These are phyloP conservation scores for Pseudachorutes palmiensis DNA, from an alignment of 1,140 invertebrate species.

Conservation along the genomic window DNA sequence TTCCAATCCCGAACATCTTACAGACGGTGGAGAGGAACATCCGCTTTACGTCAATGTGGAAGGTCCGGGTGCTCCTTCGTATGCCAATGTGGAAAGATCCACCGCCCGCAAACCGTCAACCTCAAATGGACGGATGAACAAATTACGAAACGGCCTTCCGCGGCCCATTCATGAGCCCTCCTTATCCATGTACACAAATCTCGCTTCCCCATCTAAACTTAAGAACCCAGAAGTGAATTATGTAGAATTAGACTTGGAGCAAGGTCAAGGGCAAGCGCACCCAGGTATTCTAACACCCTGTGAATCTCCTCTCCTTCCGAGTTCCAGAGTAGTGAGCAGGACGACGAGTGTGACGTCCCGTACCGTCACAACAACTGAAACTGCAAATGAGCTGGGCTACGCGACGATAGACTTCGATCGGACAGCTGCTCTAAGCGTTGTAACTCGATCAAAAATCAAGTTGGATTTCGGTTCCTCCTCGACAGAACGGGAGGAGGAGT, in stretches of 20 bases:
- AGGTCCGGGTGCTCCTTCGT: conserved; percentile 21
- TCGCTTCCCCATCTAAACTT: conserved; percentile 37
- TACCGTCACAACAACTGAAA: conserved; percentile 49
- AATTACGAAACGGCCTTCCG: conserved; percentile 12
- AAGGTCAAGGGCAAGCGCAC: not conserved
- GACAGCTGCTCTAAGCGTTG: conserved; percentile 64
- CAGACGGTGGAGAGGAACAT: conserved; percentile 15
- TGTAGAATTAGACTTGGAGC: conserved; percentile 47
- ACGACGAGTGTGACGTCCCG: conserved; percentile 29
- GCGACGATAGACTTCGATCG: conserved; percentile 90
- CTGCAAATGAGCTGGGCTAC: conserved; percentile 53
- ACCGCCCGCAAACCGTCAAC: not conserved
- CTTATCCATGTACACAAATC: conserved; percentile 23
- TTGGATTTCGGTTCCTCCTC: conserved; percentile 18
- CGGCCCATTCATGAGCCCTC: not conserved
- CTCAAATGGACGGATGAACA: not conserved
- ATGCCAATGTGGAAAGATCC: conserved; percentile 40
- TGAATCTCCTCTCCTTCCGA: not conserved
- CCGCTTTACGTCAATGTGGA: conserved; percentile 37
- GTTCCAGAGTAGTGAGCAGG: conserved; percentile 20
- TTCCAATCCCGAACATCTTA: not conserved
- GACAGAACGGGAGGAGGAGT: conserved; percentile 30
- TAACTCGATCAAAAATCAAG: conserved; percentile 36
- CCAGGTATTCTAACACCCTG: not conserved
- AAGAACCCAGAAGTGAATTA: conserved; percentile 45